Evolutionary conservation across 1,140 invertebrate genomes (phyloP).

Genomic region (Aethina tumida): DNA sequence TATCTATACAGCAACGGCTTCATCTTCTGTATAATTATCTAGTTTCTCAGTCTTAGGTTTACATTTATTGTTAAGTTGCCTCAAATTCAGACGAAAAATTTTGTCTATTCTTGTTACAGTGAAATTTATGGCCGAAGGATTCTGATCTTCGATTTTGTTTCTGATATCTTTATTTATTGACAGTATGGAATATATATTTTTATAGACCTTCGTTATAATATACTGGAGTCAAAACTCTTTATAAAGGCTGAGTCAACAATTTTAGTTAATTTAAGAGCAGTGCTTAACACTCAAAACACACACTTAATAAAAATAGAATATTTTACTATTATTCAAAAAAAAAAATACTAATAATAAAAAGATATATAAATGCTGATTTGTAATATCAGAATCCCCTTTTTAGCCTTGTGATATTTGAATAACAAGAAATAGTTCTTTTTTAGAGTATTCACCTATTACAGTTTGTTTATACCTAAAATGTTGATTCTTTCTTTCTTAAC

Average conservation of each 20-base stretch:
- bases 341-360: no score
- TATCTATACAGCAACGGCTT: slow-evolving; percentile 44
- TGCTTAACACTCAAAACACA: background rate
- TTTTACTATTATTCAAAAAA: no score
- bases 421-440: slow-evolving; percentile 17
- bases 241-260: slow-evolving; percentile 35
- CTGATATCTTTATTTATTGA: slow-evolving; percentile 24
- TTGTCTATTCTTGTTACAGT: slow-evolving; percentile 73
- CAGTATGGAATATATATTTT: slow-evolving; percentile 41
- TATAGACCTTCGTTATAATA: slow-evolving; percentile 33
- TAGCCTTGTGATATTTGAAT: slow-evolving; percentile 12
- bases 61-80: slow-evolving; percentile 41
- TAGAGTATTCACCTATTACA: slow-evolving; percentile 17
- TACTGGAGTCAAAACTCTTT: slow-evolving; percentile 35
- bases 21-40: slow-evolving; percentile 47
- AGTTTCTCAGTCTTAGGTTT: slow-evolving; percentile 40
- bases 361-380: no score
- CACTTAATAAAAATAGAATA: no score
- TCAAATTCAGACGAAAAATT: slow-evolving; percentile 55
- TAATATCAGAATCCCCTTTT: slow-evolving; percentile 7
- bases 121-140: slow-evolving; percentile 42
- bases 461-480: slow-evolving; percentile 20
- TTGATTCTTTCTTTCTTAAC: slow-evolving; percentile 19
- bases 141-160: slow-evolving; percentile 9
- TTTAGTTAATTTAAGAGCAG: background rate